Evolutionary conservation across 2,797 vertebrate genomes (phyloP), one percentile per base, ranked within the genome.

Genomic region (Halcyon smyrnensis): DNA sequence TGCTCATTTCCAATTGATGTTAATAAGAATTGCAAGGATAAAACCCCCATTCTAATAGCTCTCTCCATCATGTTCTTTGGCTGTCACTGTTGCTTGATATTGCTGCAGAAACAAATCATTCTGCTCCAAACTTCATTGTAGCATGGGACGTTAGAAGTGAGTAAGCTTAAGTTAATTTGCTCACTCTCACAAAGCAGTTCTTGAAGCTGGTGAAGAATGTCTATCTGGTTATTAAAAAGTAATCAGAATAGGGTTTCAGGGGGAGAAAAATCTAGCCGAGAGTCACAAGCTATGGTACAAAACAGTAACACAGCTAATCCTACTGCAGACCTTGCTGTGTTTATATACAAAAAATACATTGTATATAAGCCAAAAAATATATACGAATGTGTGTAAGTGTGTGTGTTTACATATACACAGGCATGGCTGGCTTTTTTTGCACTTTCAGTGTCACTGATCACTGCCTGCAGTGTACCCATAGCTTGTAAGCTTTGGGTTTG

Each of bases 401-500:
- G 1, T 36, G 2, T 73, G 0, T 48, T 27, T 16, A 36, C 3
- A 41, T 46, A 46, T 46, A 46, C 46, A 46, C 11, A 46, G 46
- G 46, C 21, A 11, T 46, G 21, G 11, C 46, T 46, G 46, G 46
- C 46, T 46, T 46, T 34, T 70, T 6, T 30, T 50, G 34, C 21
- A 25, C 78, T 32, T 68, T 43, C 15, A 30, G 60, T 14, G 53
- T 75, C 78, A 25, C 12, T 64, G 53, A 15, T 84, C n/a, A 2
- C 8, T 89, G 63, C 53, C 71, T 32, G 20, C 53, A 12, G 0
- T 16, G n/a, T 46, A 24, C 30, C n/a, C 13, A 0, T 19, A 20
- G 48, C 43, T 63, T 27, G 8, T 21, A 23, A 64, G 20, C 57
- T 78, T 28, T 54, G 24, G 32, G 51, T 32, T 50, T 16, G 0